Percentiles rank a stretch among this genome's conserved stretches.
phyloP scores from a whole-genome alignment of 2,797 vertebrate species.

The Hypotaenidia okinawae region DNA sequence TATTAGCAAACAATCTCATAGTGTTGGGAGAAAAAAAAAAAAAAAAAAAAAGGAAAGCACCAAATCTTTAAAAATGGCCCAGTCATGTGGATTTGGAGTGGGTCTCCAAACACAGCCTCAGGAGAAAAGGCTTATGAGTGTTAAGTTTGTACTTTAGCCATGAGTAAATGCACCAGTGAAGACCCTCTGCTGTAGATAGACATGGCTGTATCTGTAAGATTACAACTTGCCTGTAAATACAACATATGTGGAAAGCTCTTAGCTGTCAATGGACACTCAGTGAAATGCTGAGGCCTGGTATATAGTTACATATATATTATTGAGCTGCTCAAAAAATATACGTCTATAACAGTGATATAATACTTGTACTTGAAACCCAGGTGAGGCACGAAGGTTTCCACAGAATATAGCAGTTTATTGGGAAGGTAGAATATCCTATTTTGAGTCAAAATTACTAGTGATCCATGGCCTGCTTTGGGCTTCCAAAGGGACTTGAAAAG shows the following conservation, averaged over 20 bases:
- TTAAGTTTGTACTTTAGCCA: background rate
- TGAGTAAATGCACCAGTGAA: background rate
- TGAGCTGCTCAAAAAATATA: background rate
- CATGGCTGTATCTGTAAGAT: background rate
- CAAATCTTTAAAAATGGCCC: background rate
- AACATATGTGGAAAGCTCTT: background rate
- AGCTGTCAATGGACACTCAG: background rate
- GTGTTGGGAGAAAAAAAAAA: background rate
- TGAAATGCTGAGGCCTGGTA: background rate
- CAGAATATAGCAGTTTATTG: background rate
- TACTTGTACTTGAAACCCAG: background rate
- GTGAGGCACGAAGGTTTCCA: background rate
- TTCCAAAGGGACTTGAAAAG: background rate
- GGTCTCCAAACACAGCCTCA: background rate
- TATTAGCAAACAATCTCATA: background rate
- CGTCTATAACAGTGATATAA: background rate
- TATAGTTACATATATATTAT: background rate
- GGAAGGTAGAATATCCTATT: background rate
- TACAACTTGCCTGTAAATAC: background rate
- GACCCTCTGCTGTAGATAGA: background rate
- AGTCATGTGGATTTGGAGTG: background rate
- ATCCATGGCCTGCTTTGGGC: background rate
- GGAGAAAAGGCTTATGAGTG: background rate
- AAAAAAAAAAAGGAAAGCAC: background rate
- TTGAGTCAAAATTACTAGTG: background rate